Evolutionary conservation across 2,797 vertebrate genomes (phyloP).

Genomic region (Enteromius afrohamiltoni): DNA sequence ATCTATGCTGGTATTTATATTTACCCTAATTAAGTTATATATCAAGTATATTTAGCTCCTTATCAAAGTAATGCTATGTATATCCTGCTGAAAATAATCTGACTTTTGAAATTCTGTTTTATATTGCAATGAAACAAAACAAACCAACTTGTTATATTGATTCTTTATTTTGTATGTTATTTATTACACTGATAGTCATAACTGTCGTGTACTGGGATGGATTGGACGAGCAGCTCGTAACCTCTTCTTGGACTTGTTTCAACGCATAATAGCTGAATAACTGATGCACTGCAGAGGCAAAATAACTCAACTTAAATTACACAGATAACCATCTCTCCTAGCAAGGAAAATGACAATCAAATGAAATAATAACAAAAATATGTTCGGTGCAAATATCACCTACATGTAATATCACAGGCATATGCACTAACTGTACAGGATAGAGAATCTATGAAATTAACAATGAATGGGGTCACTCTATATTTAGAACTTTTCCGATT

Average conservation of each 20-base stretch:
- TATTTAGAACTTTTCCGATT: slow-evolving; percentile 77
- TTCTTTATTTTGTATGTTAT: neutral
- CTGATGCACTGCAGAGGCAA: neutral
- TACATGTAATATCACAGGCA: neutral
- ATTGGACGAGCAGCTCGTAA: neutral
- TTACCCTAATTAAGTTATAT: neutral
- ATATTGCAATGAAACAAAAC: neutral
- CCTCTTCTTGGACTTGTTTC: slow-evolving; percentile 1
- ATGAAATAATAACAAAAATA: neutral
- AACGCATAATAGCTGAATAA: slow-evolving; percentile 1
- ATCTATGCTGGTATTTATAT: neutral
- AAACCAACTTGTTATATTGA: neutral
- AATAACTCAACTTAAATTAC: neutral
- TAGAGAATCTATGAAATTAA: slow-evolving; percentile 22
- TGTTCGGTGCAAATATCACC: neutral
- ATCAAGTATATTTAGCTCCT: neutral
- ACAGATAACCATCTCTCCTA: neutral
- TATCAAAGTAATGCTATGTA: neutral
- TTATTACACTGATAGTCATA: neutral
- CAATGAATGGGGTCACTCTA: slow-evolving; percentile 59
- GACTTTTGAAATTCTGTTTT: neutral
- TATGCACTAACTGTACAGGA: neutral
- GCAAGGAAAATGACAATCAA: neutral
- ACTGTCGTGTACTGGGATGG: neutral
- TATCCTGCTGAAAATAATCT: neutral